These are phyloP conservation scores for Sebastes matsubarae DNA, from an alignment of 2,797 vertebrate species.

Conservation along the genomic window DNA sequence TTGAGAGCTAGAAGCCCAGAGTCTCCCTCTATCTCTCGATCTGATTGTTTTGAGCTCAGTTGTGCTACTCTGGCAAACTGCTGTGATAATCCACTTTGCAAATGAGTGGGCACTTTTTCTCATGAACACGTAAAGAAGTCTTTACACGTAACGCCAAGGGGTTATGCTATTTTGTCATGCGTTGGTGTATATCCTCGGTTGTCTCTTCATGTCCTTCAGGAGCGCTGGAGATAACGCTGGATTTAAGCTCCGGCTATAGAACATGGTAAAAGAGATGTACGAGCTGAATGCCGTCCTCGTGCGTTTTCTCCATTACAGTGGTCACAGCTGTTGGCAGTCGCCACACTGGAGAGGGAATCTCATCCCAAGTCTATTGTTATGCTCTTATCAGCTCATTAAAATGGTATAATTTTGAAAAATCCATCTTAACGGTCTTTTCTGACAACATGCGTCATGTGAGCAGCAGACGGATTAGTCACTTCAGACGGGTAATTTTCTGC, in stretches of 20 bases:
- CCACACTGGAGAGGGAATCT: conserved; percentile 13
- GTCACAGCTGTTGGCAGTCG: conserved; percentile 18
- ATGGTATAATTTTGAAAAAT: conserved; percentile 41
- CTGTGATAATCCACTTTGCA: conserved; percentile 44
- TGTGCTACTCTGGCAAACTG: not conserved
- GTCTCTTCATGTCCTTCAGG: conserved; percentile 35
- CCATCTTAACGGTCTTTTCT: conserved; percentile 31
- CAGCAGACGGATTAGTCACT: conserved; percentile 55
- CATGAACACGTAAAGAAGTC: not conserved
- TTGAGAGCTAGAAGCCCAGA: not conserved
- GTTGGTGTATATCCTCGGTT: not conserved
- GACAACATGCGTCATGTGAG: conserved; percentile 36
- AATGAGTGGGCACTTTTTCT: conserved; percentile 23
- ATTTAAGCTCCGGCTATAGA: conserved; percentile 37
- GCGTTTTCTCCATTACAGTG: conserved; percentile 24
- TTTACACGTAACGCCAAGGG: conserved; percentile 1
- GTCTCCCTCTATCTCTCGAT: not conserved
- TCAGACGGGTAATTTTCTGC: conserved; percentile 55
- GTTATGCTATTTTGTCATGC: conserved; percentile 26
- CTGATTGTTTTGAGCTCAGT: conserved; percentile 10
- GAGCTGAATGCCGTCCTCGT: conserved; percentile 11
- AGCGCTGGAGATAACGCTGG: conserved; percentile 27
- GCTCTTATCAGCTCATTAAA: conserved; percentile 61
- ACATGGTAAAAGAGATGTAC: not conserved
- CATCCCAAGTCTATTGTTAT: conserved; percentile 32